Conservation (phyloP, 2,888 invertebrate species). For the Pantelozetes paolii region DNA sequence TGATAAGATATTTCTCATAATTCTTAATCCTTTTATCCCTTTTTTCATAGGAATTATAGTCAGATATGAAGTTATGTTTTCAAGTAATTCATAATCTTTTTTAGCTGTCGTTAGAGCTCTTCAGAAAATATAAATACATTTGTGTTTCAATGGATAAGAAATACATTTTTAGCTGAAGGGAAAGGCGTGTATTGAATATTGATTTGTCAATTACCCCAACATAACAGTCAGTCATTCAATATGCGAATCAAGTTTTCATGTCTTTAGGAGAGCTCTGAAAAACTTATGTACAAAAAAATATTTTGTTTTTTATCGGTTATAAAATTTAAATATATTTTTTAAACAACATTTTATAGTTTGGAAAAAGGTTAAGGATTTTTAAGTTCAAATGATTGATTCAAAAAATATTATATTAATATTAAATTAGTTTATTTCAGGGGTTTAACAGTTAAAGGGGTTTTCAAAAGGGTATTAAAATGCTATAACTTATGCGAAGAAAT, state of each 20-base stretch:
- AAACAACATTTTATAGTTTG: too few species aligned
- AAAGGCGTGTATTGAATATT: constrained; percentile 30
- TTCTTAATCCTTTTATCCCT: too few species aligned
- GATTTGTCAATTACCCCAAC: constrained; percentile 31
- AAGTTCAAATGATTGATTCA: too few species aligned
- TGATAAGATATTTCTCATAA: too few species aligned
- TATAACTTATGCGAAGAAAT: background rate
- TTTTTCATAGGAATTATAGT: background rate
- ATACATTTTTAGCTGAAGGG: background rate
- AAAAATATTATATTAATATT: too few species aligned
- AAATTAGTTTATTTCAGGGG: too few species aligned
- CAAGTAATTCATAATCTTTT: too few species aligned
- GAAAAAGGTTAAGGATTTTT: too few species aligned
- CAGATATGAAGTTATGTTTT: background rate
- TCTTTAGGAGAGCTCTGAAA: background rate
- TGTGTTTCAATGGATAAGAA: too few species aligned
- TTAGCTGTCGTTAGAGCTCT: too few species aligned
- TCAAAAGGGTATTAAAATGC: background rate
- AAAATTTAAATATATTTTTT: constrained; percentile 15
- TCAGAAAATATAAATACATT: too few species aligned
- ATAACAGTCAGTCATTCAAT: constrained; percentile 2
- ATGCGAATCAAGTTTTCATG: constrained; percentile 6
- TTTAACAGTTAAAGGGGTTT: too few species aligned
- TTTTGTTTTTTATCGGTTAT: background rate
- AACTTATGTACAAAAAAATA: background rate